Evolutionary conservation across 1,140 invertebrate genomes (phyloP).

Genomic region (Sminthurinus signatus): DNA sequence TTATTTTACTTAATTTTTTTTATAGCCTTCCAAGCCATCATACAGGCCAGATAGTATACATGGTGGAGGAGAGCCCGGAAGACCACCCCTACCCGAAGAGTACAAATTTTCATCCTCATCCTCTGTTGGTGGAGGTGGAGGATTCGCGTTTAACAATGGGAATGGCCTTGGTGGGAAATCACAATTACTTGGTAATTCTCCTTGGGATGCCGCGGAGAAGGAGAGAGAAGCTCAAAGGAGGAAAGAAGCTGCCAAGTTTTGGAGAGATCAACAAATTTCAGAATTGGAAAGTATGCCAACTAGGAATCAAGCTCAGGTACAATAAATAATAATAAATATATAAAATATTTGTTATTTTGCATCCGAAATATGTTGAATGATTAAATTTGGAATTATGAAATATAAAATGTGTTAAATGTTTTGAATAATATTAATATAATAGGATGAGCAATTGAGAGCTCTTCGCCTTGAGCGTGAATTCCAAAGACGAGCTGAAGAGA

Average conservation of each 20-base stretch:
- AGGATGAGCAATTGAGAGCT: conserved; percentile 59
- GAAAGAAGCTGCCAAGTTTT: conserved; percentile 60
- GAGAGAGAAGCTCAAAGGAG: conserved; percentile 61
- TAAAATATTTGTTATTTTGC: too few species aligned
- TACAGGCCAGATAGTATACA: conserved; percentile 33
- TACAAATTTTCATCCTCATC: conserved; percentile 57
- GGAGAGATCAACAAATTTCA: conserved; percentile 76
- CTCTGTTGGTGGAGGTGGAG: conserved; percentile 67
- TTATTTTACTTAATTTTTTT: too few species aligned
- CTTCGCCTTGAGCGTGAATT: conserved; percentile 77
- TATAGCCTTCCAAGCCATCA: conserved; percentile 41
- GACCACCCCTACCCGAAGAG: conserved; percentile 43
- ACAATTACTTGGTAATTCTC: conserved; percentile 52
- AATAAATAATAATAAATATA: too few species aligned
- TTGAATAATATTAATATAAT: not conserved
- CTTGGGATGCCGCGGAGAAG: conserved; percentile 73
- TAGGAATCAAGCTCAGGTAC: conserved; percentile 61
- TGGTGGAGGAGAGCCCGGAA: conserved; percentile 41
- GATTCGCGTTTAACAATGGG: conserved; percentile 45
- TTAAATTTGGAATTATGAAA: too few species aligned
- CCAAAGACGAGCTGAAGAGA: conserved; percentile 73
- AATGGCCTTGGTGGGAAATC: not conserved
- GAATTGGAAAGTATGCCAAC: conserved; percentile 62
- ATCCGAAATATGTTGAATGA: too few species aligned
- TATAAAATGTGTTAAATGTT: too few species aligned